These are phyloP conservation scores for Chondrilla cf. caribensis DNA, from an alignment of 37 sponge, comb jelly and placozoan species.

Conservation along the genomic window DNA sequence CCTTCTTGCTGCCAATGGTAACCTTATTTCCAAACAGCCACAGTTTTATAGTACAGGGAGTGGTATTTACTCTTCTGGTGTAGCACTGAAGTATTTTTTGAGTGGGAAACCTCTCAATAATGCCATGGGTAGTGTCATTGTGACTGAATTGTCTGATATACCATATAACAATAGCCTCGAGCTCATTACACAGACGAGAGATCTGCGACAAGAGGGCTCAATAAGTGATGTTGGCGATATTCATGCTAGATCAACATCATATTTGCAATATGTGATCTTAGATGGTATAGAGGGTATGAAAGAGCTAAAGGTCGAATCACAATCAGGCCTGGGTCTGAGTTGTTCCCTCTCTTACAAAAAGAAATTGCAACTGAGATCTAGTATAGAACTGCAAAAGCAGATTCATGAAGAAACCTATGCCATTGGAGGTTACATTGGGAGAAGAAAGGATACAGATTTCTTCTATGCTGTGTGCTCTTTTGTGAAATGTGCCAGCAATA, in stretches of 20 bases:
- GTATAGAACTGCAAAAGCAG: not conserved
- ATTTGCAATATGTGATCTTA: too few species aligned
- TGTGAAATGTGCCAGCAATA: not conserved
- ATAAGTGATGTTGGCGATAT: too few species aligned
- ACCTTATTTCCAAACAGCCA: not conserved
- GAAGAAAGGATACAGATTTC: not conserved
- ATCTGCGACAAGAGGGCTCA: not conserved
- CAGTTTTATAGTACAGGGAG: conserved; percentile 37
- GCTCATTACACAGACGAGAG: too few species aligned
- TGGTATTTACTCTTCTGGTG: conserved; percentile 61
- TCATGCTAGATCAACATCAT: not conserved
- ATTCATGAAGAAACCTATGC: not conserved
- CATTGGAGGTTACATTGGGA: not conserved
- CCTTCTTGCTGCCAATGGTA: conserved; percentile 50
- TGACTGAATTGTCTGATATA: not conserved
- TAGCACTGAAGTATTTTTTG: not conserved
- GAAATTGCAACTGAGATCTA: too few species aligned
- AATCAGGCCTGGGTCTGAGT: not conserved
- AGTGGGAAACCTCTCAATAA: not conserved
- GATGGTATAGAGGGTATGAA: too few species aligned
- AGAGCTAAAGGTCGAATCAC: too few species aligned
- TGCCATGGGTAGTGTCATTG: not conserved
- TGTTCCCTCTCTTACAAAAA: not conserved
- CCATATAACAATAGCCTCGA: too few species aligned
- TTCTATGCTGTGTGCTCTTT: not conserved